Evolutionary conservation across 2,797 vertebrate genomes (phyloP), one percentile per base, ranked within the genome.

Genomic region (Thamnophis elegans): DNA sequence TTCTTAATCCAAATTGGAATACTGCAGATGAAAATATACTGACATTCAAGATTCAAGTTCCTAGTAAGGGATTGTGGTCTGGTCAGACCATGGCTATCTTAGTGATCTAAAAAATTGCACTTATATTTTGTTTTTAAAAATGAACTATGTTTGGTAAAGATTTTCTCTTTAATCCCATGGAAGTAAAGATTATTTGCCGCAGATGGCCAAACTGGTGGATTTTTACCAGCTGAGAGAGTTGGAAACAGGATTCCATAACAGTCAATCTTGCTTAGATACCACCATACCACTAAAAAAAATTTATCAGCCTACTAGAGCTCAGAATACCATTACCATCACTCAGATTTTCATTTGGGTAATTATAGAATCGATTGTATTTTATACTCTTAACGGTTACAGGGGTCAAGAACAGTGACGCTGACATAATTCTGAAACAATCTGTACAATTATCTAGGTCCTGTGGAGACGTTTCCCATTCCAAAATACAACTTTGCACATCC

Each of bases 381-480:
- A 28, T 26, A 58, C 54, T 65, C 4, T 85, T 93, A 92, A 20
- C 93, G 89, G 47, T 54, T 85, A 53, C 26, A 60, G 26, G 56
- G 25, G 32, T 62, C 42, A 89, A 54, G n/a, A 26, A 60, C 58
- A 85, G 7, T 53, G 11, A 25, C 28, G 14, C 2, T 65, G 32
- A 5, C 28, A 1, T 91, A 5, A 85, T 20, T 62, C 36, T 88
- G 32, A 82, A 82, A 82, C 47, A 20, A 62, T 91, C 59, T 93
- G n/a, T 54, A 47, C 65, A 68, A 42, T 92, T 89, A 6, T 95
- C 94, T 89, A 96, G 96, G 93, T 89, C 94, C 65, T 60, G 91
- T 51, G 10, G 93, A 93, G 42, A 93, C 93, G 0, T 14, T 0
- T 85, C 8, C 91, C 89, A 96, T 96, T 87, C 18, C 53, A 32